phyloP scores from a whole-genome alignment of 2,113 vertebrate species.

The Chiloscyllium plagiosum region DNA sequence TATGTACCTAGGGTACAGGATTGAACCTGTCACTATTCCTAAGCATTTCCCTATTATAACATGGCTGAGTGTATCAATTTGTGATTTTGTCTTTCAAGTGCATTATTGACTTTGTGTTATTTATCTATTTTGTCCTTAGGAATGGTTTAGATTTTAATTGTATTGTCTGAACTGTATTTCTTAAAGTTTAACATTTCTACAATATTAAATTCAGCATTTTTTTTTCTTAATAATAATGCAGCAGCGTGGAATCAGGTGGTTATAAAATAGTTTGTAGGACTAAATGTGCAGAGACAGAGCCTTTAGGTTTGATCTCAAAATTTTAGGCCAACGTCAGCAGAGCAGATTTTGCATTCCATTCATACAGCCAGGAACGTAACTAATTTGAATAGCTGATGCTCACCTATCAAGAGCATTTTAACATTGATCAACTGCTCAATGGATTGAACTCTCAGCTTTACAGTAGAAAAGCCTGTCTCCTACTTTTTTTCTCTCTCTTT shows the following conservation, averaged over 20 bases:
- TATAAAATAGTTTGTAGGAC: not conserved
- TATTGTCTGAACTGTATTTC: not conserved
- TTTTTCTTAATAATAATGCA: not conserved
- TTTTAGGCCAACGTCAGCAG: not conserved
- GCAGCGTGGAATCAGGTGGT: not conserved
- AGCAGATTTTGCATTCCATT: not conserved
- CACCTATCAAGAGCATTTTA: not conserved
- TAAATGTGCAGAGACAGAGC: not conserved
- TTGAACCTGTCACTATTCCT: too few species aligned
- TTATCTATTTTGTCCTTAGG: not conserved
- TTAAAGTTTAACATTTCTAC: not conserved
- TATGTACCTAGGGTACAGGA: too few species aligned
- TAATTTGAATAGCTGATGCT: not conserved
- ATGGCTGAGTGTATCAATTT: too few species aligned
- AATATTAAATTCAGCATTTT: not conserved
- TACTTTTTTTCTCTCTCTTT: not conserved
- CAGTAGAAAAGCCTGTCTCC: not conserved
- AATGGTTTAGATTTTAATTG: not conserved
- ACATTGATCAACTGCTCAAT: not conserved
- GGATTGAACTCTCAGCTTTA: not conserved
- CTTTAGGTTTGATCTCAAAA: not conserved
- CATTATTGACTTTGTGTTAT: not conserved
- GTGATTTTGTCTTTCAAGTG: too few species aligned
- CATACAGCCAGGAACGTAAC: not conserved
- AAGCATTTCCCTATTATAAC: too few species aligned